Percentiles rank a stretch among this genome's conserved stretches.
Evolutionary conservation across 1,140 invertebrate species (phyloP).

Genomic region (Ladona fulva): DNA sequence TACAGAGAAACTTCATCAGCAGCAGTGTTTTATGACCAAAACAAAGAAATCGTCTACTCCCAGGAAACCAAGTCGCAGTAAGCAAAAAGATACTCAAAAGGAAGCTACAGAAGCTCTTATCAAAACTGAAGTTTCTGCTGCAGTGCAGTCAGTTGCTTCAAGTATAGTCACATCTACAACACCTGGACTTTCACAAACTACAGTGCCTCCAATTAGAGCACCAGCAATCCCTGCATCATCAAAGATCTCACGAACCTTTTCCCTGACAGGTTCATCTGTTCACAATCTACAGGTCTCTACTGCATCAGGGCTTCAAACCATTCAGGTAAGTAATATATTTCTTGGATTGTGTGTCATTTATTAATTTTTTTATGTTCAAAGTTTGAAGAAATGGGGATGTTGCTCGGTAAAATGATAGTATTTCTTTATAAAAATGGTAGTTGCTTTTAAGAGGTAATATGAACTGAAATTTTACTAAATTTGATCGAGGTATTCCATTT

Average conservation of each 20-base stretch:
- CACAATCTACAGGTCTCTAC: constrained; percentile 33
- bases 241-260: not conserved
- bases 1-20: constrained; percentile 45
- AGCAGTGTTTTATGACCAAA: constrained; percentile 49
- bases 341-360: too few relatives aligned
- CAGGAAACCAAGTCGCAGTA: constrained; percentile 22
- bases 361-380: too few relatives aligned
- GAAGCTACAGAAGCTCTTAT: not conserved
- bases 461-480: too few relatives aligned
- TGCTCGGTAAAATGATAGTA: too few relatives aligned
- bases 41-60: constrained; percentile 40
- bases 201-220: not conserved
- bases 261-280: not conserved
- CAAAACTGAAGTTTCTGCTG: constrained; percentile 2
- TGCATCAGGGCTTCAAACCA: constrained; percentile 42
- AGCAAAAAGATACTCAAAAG: constrained; percentile 21
- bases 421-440: too few relatives aligned
- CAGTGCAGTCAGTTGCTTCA: not conserved
- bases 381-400: too few relatives aligned
- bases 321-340: constrained; percentile 23
- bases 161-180: not conserved
- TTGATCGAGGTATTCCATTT: too few relatives aligned
- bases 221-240: not conserved
- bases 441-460: too few relatives aligned
- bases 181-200: not conserved